Percentiles rank a stretch among this genome's conserved stretches.
These are phyloP conservation scores for Azemiops feae DNA, from an alignment of 2,113 vertebrate species.

Conservation along the genomic window DNA sequence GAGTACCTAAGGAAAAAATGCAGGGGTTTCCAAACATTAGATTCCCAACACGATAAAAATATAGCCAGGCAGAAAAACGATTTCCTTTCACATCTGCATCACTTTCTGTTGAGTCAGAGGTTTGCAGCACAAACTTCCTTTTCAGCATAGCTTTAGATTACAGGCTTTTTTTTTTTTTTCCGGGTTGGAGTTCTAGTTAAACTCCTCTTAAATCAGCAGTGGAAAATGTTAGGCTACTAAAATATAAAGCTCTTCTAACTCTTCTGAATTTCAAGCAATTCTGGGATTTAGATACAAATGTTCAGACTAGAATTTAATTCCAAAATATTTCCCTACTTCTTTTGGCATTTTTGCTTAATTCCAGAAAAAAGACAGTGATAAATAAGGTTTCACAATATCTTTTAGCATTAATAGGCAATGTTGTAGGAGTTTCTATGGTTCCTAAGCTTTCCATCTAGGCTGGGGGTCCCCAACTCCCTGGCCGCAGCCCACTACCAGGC, in stretches of 20 bases:
- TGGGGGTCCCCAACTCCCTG: neutral
- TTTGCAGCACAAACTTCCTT: constrained; percentile 59
- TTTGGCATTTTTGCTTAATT: neutral
- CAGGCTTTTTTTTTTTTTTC: constrained; percentile 50
- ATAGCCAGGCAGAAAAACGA: constrained; percentile 54
- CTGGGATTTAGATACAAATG: neutral
- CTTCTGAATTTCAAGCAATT: neutral
- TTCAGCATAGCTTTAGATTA: constrained; percentile 62
- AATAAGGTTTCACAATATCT: neutral
- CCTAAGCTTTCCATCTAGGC: neutral
- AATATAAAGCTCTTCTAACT: neutral
- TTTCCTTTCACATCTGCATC: constrained; percentile 68
- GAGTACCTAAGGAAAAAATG: constrained; percentile 51
- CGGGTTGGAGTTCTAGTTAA: constrained; percentile 54
- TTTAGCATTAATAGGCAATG: neutral
- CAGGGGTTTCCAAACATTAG: constrained; percentile 67
- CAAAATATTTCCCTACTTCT: neutral
- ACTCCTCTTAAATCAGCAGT: constrained; percentile 53
- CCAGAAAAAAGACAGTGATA: neutral
- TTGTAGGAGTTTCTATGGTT: neutral
- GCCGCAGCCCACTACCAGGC: neutral
- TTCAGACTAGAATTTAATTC: neutral
- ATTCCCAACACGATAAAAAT: constrained; percentile 64
- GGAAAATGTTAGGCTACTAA: constrained; percentile 46
- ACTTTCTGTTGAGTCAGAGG: constrained; percentile 63